Evolutionary conservation across 2,797 vertebrate species (phyloP).

Genomic region (Sebastes hubbsi): DNA sequence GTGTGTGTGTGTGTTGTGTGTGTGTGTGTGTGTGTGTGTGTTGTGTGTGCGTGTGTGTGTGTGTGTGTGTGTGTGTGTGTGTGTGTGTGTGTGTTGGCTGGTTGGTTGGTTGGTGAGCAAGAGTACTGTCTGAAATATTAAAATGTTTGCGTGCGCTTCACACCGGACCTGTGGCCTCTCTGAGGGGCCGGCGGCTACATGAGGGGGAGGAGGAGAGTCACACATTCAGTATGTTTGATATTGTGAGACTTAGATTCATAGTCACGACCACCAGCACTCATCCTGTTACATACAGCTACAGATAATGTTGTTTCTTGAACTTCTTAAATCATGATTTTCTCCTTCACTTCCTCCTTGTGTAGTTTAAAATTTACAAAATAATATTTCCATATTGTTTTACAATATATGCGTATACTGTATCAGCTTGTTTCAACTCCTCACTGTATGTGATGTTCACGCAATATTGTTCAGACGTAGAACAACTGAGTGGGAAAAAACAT

Average conservation of each 20-base stretch:
- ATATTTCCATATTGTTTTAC: neutral
- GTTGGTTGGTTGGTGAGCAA: constrained; percentile 20
- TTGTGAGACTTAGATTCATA: neutral
- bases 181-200: constrained; percentile 1
- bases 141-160: constrained; percentile 79
- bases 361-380: neutral
- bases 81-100: neutral
- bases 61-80: neutral
- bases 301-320: neutral
- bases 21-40: neutral
- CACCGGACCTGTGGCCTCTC: constrained; percentile 61
- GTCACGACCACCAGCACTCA: neutral
- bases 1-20: neutral
- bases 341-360: neutral
- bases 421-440: neutral
- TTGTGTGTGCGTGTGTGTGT: neutral
- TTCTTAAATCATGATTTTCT: neutral
- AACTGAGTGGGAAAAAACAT: neutral
- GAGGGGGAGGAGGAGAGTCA: neutral
- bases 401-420: neutral
- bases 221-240: neutral
- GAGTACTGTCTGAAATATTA: constrained; percentile 81
- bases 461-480: neutral
- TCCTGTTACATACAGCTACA: neutral
- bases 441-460: neutral